phyloP scores from a whole-genome alignment of 1,140 invertebrate species.

The Drosophila pachea region DNA sequence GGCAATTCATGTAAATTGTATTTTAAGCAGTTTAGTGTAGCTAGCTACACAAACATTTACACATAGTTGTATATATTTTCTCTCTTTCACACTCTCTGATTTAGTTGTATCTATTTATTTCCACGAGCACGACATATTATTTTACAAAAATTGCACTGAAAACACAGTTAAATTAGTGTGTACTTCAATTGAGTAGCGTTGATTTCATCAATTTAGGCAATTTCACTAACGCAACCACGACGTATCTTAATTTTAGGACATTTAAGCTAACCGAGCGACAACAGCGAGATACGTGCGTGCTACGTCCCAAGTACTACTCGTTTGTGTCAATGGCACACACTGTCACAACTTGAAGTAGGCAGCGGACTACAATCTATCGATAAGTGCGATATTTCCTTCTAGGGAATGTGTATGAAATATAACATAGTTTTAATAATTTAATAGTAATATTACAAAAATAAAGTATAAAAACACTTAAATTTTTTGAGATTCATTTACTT shows the following conservation, averaged over 20 bases:
- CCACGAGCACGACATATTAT: slow-evolving; percentile 15
- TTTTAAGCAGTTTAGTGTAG: slow-evolving; percentile 66
- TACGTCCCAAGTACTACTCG: slow-evolving; percentile 32
- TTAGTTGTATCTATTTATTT: slow-evolving; percentile 24
- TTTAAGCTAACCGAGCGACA: slow-evolving; percentile 11
- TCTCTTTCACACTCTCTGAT: slow-evolving; percentile 30
- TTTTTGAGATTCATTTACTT: too few species aligned
- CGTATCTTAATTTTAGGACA: slow-evolving; percentile 31
- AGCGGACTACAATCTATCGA: slow-evolving; percentile 8
- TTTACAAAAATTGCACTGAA: slow-evolving; percentile 33
- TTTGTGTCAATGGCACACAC: slow-evolving; percentile 28
- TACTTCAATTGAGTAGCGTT: slow-evolving; percentile 30
- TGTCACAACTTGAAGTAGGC: slow-evolving; percentile 16
- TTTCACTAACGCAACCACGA: slow-evolving; percentile 48
- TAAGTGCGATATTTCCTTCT: not conserved
- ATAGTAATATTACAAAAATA: too few species aligned
- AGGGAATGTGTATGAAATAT: not conserved
- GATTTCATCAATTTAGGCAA: slow-evolving; percentile 56
- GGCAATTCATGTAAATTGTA: slow-evolving; percentile 67
- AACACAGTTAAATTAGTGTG: slow-evolving; percentile 12
- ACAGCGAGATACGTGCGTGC: slow-evolving; percentile 25
- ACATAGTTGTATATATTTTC: slow-evolving; percentile 20
- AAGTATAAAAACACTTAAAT: too few species aligned
- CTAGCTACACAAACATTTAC: slow-evolving; percentile 33
- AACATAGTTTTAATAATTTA: not conserved